Percentiles rank a stretch among this genome's conserved stretches.
Evolutionary conservation across 2,113 vertebrate genomes (phyloP).

Genomic region (Macquaria ambigua): DNA sequence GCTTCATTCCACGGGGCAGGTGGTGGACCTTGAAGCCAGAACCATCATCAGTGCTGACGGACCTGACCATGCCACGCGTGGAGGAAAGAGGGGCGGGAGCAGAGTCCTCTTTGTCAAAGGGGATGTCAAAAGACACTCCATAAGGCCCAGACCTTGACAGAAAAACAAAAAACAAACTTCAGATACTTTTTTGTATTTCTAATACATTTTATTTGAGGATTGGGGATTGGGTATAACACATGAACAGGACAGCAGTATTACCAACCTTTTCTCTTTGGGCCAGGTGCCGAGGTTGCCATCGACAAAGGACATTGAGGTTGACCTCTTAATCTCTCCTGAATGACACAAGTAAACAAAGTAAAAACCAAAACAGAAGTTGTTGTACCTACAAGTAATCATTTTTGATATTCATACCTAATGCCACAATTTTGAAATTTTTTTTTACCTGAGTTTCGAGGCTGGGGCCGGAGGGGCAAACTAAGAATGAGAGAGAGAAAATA

Average conservation of each 20-base stretch:
- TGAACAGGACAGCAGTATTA: neutral
- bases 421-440: neutral
- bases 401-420: neutral
- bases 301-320: slow-evolving; percentile 97
- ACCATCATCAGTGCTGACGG: slow-evolving; percentile 95
- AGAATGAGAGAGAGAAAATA: slow-evolving; percentile 35
- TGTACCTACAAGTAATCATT: neutral
- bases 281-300: slow-evolving; percentile 96
- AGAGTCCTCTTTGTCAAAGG: slow-evolving; percentile 92
- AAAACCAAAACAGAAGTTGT: neutral
- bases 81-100: slow-evolving; percentile 73
- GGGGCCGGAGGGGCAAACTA: slow-evolving; percentile 83
- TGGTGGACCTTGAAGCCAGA: slow-evolving; percentile 87
- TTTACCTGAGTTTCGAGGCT: slow-evolving; percentile 80
- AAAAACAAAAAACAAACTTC: too few species aligned
- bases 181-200: neutral
- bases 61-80: slow-evolving; percentile 89
- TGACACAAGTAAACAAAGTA: slow-evolving; percentile 20
- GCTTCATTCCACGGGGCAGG: slow-evolving; percentile 87
- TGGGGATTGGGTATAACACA: neutral
- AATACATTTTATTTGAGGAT: neutral
- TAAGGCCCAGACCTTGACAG: slow-evolving; percentile 91
- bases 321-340: slow-evolving; percentile 93
- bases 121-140: slow-evolving; percentile 97
- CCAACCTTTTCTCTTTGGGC: slow-evolving; percentile 97